phyloP scores from a whole-genome alignment of 1,140 invertebrate genomes.

The Halyomorpha halys region DNA sequence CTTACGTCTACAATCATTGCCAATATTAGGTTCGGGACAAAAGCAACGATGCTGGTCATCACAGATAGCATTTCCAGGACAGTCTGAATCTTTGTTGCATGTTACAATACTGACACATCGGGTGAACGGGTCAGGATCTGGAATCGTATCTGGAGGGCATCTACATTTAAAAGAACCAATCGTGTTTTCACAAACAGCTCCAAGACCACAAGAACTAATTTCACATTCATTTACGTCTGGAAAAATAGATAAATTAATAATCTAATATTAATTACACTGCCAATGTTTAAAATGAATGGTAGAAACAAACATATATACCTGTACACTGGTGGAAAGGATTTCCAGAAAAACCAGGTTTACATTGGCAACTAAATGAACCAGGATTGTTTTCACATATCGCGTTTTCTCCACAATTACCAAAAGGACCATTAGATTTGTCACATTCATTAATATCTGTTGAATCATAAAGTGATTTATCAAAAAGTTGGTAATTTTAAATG shows the following conservation, averaged over 20 bases:
- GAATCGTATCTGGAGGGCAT: constrained; percentile 67
- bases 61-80: constrained; percentile 82
- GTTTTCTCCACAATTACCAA: constrained; percentile 71
- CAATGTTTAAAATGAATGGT: neutral
- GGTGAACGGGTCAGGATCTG: constrained; percentile 67
- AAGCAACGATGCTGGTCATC: constrained; percentile 63
- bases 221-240: constrained; percentile 74
- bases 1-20: constrained; percentile 83
- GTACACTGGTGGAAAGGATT: constrained; percentile 64
- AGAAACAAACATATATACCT: constrained; percentile 37
- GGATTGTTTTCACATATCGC: constrained; percentile 72
- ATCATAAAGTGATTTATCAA: neutral
- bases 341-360: constrained; percentile 66
- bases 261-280: neutral
- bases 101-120: constrained; percentile 70
- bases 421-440: constrained; percentile 59
- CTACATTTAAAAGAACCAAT: constrained; percentile 65
- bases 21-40: constrained; percentile 81
- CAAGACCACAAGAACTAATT: constrained; percentile 55
- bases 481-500: neutral
- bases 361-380: constrained; percentile 67
- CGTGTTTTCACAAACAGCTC: constrained; percentile 67
- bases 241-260: constrained; percentile 24
- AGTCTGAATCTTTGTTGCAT: constrained; percentile 62
- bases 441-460: constrained; percentile 86